Evolutionary conservation across 2,113 vertebrate genomes (phyloP), one percentile per base, ranked within the genome.

Genomic region (Eubucco bourcierii): DNA sequence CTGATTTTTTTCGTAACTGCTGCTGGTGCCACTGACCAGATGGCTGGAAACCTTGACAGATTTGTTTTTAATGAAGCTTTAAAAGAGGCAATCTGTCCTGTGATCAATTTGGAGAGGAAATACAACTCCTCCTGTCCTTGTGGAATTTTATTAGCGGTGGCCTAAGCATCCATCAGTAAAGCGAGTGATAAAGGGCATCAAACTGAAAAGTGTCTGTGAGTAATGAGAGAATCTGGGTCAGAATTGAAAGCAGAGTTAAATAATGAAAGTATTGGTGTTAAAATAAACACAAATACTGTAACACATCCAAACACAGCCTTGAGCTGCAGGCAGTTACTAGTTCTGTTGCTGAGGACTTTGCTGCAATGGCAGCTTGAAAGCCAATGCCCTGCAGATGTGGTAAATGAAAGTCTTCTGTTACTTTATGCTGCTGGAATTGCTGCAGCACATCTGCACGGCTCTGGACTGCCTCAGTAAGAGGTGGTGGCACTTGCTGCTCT

Each of bases 1-100:
- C 73, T 78, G 95, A 63, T 21, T 90, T 78, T 90, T 66, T 33
- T 33, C 63, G 18, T 58, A 83, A 27, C 58, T 4, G 4, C 59
- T 90, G 16, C 86, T 16, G 6, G 80, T 29, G 47, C 84, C 84
- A 50, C 90, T 78, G 95, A 81, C 83, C 93, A 95, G 90, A 76
- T 97, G 95, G 88, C 90, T 90, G 85, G 72, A 87, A 90, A 73
- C 92, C 92, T 87, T 89, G 94, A 90, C 93, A 94, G 87, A 92
- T 96, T 94, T 94, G 89, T 85, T 95, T 94, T 94, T 95, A 95
- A 93, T 95, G 85, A 88, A 95, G 91, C 71, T 95, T 93, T 88
- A 63, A 50, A 87, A 61, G 89, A 85, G 87, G 87, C 94, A 94
- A 85, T 95, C 93, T 96, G 93, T 78, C 27, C 91, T 46, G 37